phyloP scores from a whole-genome alignment of 2,113 vertebrate genomes.

The Verasper variegatus region DNA sequence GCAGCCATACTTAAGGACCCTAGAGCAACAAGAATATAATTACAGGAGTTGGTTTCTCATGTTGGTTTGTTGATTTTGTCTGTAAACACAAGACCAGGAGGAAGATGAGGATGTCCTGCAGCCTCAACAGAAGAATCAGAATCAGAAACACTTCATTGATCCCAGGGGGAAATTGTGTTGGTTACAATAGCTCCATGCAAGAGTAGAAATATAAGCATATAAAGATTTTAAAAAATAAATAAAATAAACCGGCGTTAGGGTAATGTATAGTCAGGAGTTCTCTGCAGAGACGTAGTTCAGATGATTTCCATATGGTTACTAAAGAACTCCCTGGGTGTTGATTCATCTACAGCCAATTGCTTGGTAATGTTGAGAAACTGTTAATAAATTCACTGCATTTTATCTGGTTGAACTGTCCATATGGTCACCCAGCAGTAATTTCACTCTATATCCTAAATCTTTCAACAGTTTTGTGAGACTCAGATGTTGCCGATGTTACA shows the following conservation, averaged over 20 bases:
- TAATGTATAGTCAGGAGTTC: not conserved
- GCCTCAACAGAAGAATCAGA: no score
- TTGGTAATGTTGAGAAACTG: not conserved
- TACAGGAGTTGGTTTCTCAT: no score
- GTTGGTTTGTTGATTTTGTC: not conserved
- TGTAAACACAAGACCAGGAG: not conserved
- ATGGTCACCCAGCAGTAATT: not conserved
- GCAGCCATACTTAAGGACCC: not conserved
- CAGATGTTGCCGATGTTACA: not conserved
- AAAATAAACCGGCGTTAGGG: no score
- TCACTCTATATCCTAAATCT: not conserved
- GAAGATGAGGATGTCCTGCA: not conserved
- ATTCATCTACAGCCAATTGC: not conserved
- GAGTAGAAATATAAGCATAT: no score
- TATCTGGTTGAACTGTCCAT: not conserved
- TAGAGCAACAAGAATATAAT: no score
- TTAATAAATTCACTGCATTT: not conserved
- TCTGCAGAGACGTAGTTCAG: not conserved
- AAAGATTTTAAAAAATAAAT: no score
- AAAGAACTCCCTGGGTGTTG: not conserved
- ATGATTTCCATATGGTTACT: slow-evolving; percentile 9
- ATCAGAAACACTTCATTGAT: no score
- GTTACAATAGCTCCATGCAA: no score
- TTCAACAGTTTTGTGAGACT: not conserved
- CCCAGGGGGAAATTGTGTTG: no score